A percentile compares a stretch with the other conserved stretches of the same genome.
Conservation (phyloP, 2,797 vertebrate species). For the Graptemys geographica region DNA sequence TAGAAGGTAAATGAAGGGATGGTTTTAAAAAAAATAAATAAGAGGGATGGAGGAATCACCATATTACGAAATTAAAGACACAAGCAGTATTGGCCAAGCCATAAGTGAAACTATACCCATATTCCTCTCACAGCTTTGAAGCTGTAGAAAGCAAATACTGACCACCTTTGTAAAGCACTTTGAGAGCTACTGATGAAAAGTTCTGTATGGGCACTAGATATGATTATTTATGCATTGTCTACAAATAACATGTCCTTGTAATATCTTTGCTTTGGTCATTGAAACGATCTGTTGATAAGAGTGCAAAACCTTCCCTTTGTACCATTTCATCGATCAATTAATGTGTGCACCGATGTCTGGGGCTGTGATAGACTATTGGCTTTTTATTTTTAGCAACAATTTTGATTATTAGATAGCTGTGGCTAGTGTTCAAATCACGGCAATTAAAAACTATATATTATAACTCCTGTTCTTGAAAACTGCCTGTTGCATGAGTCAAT, state of each 20-base stretch:
- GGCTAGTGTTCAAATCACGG: slow-evolving; percentile 30
- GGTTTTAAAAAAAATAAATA: not conserved
- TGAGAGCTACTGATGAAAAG: not conserved
- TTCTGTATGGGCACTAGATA: not conserved
- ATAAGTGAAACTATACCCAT: not conserved
- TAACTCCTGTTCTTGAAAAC: not conserved
- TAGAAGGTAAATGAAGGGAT: not conserved
- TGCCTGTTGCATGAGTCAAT: slow-evolving; percentile 27
- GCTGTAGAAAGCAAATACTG: not conserved
- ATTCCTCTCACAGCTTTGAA: not conserved
- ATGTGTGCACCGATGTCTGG: rapidly evolving
- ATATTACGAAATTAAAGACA: not conserved
- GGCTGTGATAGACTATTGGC: slow-evolving; percentile 14
- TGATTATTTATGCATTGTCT: not conserved
- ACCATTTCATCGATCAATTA: rapidly evolving
- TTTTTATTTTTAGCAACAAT: not conserved
- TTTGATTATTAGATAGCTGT: slow-evolving; percentile 1
- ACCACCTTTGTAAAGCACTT: not conserved
- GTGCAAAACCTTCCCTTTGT: not conserved
- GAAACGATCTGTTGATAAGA: not conserved
- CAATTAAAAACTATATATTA: slow-evolving; percentile 37
- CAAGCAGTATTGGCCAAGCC: not conserved
- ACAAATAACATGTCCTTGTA: not conserved
- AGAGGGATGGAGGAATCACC: not conserved
- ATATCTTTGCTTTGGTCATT: not conserved